Evolutionary conservation across 2,888 invertebrate genomes (phyloP).

Genomic region (Agriopis aurantiaria): DNA sequence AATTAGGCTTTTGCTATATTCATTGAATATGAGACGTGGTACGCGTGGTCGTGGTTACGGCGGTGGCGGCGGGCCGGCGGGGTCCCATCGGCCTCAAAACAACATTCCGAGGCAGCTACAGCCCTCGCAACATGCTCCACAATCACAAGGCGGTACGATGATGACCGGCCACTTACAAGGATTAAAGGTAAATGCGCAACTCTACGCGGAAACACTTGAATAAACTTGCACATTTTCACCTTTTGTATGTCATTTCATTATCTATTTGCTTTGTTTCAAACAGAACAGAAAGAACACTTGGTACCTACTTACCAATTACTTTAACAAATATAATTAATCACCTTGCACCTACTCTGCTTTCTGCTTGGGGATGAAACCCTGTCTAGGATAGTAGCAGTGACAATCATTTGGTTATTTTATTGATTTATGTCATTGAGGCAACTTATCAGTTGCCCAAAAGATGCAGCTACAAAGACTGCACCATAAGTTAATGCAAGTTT

Average conservation of each 20-base stretch:
- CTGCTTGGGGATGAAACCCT: too few relatives aligned
- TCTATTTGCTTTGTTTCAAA: background rate
- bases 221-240: background rate
- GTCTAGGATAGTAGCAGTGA: too few relatives aligned
- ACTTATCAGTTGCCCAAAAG: too few relatives aligned
- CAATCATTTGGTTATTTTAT: too few relatives aligned
- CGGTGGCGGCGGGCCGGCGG: background rate
- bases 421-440: too few relatives aligned
- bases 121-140: background rate
- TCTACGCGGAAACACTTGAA: background rate
- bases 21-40: constrained; percentile 40
- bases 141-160: constrained; percentile 1
- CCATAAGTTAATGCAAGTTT: too few relatives aligned
- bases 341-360: too few relatives aligned
- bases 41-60: constrained; percentile 22
- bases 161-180: constrained; percentile 35
- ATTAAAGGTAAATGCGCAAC: constrained; percentile 28
- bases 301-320: too few relatives aligned
- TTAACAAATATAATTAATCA: too few relatives aligned
- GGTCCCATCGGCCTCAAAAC: background rate
- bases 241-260: background rate
- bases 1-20: background rate
- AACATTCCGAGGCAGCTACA: constrained; percentile 25
- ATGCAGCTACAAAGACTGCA: too few relatives aligned
- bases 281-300: too few relatives aligned